Evolutionary conservation across 2,888 invertebrate genomes (phyloP).

Genomic region (Caenorhabditis sp.): DNA sequence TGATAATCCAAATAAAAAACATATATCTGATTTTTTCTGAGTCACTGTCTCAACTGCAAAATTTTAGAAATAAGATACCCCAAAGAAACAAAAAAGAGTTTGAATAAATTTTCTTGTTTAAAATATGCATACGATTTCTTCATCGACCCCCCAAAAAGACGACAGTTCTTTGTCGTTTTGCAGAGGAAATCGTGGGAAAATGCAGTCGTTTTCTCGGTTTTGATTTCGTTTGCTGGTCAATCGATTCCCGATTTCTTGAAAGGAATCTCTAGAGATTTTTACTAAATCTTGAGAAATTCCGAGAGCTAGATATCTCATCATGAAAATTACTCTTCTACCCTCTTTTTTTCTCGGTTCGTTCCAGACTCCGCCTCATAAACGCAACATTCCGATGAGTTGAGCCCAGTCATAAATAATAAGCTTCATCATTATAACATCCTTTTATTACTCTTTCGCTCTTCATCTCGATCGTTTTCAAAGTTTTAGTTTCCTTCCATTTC

Average conservation of each 20-base stretch:
- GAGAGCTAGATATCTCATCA: no score
- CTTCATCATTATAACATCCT: constrained; percentile 59
- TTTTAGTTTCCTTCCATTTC: constrained; percentile 13
- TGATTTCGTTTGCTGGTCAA: constrained; percentile 18
- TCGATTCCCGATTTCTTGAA: constrained; percentile 5
- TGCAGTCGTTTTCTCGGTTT: not conserved
- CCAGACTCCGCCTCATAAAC: constrained; percentile 25
- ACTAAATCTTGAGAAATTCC: no score
- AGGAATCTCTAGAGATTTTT: not conserved
- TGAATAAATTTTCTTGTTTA: not conserved
- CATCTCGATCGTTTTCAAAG: constrained; percentile 37
- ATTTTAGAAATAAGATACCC: not conserved
- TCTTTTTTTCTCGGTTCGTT: not conserved
- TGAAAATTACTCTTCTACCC: not conserved
- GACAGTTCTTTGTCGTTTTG: constrained; percentile 18
- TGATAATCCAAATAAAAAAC: not conserved
- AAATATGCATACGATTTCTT: not conserved
- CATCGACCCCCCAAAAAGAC: not conserved
- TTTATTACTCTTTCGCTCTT: constrained; percentile 53
- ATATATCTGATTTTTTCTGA: not conserved
- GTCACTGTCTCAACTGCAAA: constrained; percentile 5
- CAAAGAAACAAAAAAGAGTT: not conserved
- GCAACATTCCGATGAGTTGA: constrained; percentile 31
- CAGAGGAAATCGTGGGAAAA: constrained; percentile 11
- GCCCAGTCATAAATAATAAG: constrained; percentile 57